Conservation (phyloP, 2,888 invertebrate genomes). For the Mongoloraphidia duomilia region DNA sequence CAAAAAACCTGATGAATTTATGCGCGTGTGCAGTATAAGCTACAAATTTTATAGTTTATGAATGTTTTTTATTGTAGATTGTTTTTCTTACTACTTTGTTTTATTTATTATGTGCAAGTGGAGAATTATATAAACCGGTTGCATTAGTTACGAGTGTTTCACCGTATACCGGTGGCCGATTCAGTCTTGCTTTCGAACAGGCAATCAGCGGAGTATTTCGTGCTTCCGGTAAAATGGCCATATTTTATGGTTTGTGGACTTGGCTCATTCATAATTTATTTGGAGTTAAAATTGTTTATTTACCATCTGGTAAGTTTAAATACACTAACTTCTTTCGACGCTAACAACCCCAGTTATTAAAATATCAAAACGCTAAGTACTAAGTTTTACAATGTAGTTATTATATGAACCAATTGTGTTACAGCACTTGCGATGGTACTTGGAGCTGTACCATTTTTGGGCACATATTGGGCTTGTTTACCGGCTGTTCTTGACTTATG, state of each 20-base stretch:
- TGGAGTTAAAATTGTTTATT: constrained; percentile 85
- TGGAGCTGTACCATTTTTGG: constrained; percentile 91
- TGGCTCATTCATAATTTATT: constrained; percentile 95
- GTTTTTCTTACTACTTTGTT: constrained; percentile 95
- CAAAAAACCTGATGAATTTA: too few relatives aligned
- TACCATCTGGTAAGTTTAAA: constrained; percentile 62
- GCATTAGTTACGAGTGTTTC: constrained; percentile 73
- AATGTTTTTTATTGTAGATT: constrained; percentile 42
- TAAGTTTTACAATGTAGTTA: not conserved
- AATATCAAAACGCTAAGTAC: not conserved
- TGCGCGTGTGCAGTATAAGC: too few relatives aligned
- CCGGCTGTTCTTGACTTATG: constrained; percentile 92
- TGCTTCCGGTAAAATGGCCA: constrained; percentile 91
- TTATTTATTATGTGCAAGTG: constrained; percentile 81
- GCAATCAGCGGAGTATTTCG: constrained; percentile 89
- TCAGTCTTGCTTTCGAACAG: constrained; percentile 71
- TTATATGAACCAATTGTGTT: constrained; percentile 17
- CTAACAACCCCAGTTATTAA: not conserved
- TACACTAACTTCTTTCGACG: not conserved
- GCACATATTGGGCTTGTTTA: constrained; percentile 88
- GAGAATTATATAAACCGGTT: constrained; percentile 80
- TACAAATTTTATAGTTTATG: too few relatives aligned
- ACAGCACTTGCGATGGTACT: constrained; percentile 78
- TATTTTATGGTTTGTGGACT: constrained; percentile 96
- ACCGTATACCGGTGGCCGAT: constrained; percentile 59